phyloP scores from a whole-genome alignment of 2,113 vertebrate species.

The Sebastes schlegelii region DNA sequence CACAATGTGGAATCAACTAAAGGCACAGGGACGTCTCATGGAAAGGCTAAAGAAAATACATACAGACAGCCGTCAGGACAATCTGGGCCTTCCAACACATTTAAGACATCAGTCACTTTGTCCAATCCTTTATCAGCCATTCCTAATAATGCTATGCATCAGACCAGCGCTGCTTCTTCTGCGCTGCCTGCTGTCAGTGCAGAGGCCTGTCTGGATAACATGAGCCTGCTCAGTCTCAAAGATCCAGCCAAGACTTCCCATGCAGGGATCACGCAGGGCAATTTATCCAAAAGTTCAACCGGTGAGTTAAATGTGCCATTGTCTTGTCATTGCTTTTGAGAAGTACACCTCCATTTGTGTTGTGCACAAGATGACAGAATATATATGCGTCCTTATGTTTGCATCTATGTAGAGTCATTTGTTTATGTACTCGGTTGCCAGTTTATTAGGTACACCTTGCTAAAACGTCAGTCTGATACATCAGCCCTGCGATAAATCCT shows the following conservation, averaged over 20 bases:
- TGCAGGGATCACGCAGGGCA: background rate
- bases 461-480: background rate
- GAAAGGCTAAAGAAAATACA: constrained; percentile 13
- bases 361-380: background rate
- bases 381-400: background rate
- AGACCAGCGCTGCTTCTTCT: background rate
- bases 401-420: background rate
- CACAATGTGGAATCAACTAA: background rate
- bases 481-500: background rate
- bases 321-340: background rate
- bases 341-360: background rate
- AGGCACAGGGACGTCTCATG: background rate
- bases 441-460: background rate
- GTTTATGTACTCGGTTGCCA: background rate
- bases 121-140: constrained; percentile 22
- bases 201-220: constrained; percentile 58
- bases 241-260: constrained; percentile 37
- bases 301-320: constrained; percentile 32
- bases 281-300: constrained; percentile 22
- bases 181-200: constrained; percentile 4
- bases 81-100: constrained; percentile 2
- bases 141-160: background rate
- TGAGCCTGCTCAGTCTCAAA: constrained; percentile 72
- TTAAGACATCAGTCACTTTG: constrained; percentile 41
- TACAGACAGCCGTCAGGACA: constrained; percentile 3